Percentiles rank a stretch among this genome's conserved stretches.
Evolutionary conservation across 2,888 invertebrate genomes (phyloP).

Genomic region (Macrosoma leucophasiata): DNA sequence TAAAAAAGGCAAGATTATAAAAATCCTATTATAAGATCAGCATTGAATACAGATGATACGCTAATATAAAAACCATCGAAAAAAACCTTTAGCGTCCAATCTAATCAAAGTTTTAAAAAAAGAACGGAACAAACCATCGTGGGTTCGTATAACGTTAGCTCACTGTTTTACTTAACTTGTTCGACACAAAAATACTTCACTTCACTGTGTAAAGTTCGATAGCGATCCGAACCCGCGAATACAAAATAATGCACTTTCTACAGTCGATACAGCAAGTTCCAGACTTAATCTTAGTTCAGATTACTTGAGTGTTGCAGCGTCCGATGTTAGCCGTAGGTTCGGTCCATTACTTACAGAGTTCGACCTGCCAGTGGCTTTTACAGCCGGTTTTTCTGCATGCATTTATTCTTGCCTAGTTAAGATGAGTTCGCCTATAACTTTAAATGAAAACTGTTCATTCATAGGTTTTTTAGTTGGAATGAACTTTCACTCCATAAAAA

Average conservation of each 20-base stretch:
- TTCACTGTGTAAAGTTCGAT: constrained; percentile 28
- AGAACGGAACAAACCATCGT: too few relatives aligned
- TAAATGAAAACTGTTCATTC: too few relatives aligned
- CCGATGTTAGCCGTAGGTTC: constrained; percentile 39
- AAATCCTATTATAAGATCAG: constrained; percentile 26
- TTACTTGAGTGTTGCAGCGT: constrained; percentile 45
- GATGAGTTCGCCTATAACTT: too few relatives aligned
- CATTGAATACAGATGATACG: too few relatives aligned
- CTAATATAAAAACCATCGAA: too few relatives aligned
- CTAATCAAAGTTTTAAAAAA: constrained; percentile 32
- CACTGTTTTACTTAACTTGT: constrained; percentile 28
- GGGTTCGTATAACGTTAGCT: constrained; percentile 25
- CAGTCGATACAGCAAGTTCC: constrained; percentile 58
- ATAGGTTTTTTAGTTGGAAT: constrained; percentile 32
- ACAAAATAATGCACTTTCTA: constrained; percentile 54
- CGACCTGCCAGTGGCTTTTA: too few relatives aligned
- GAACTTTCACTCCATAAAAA: too few relatives aligned
- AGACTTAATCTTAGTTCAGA: constrained; percentile 62
- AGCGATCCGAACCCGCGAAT: constrained; percentile 33
- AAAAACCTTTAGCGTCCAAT: constrained; percentile 15
- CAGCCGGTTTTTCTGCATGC: too few relatives aligned
- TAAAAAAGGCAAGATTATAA: too few relatives aligned
- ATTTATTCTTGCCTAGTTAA: constrained; percentile 11
- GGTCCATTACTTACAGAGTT: constrained; percentile 46
- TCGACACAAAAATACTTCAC: constrained; percentile 39